Percentiles rank a stretch among this genome's conserved stretches.
Evolutionary conservation across 2,888 invertebrate species (phyloP).

Genomic region (Acronicta aceris): DNA sequence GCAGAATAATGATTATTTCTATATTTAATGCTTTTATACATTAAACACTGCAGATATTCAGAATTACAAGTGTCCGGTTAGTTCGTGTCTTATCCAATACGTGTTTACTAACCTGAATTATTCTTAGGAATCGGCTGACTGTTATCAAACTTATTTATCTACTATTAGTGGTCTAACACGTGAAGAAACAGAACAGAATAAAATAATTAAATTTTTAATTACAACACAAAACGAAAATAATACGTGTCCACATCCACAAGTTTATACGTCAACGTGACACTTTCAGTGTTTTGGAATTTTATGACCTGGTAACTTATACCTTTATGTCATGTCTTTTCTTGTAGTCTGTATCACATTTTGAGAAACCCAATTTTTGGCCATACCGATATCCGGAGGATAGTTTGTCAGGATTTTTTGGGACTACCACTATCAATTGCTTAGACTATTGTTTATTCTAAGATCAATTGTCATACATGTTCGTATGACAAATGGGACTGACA

Average conservation of each 20-base stretch:
- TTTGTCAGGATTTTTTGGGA: too few relatives aligned
- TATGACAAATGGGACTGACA: too few relatives aligned
- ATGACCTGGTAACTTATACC: too few relatives aligned
- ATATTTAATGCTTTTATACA: background rate
- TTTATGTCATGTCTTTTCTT: too few relatives aligned
- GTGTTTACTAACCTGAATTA: constrained; percentile 41
- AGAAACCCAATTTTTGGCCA: too few relatives aligned
- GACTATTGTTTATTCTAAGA: too few relatives aligned
- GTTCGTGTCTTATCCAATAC: constrained; percentile 7
- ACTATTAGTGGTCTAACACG: constrained; percentile 5
- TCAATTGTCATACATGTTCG: too few relatives aligned
- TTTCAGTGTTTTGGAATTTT: too few relatives aligned
- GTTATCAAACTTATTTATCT: constrained; percentile 8
- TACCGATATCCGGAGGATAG: too few relatives aligned
- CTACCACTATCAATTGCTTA: too few relatives aligned
- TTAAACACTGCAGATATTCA: constrained; percentile 18
- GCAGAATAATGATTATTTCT: background rate
- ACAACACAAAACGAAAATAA: constrained; percentile 52
- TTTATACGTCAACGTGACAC: constrained; percentile 58
- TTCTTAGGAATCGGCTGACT: constrained; percentile 1
- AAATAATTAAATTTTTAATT: constrained; percentile 30
- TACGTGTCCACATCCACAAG: constrained; percentile 76
- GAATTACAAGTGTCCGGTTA: constrained; percentile 29
- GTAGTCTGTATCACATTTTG: too few relatives aligned
- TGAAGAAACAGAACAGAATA: constrained; percentile 5